Percentiles rank a stretch among this genome's conserved stretches.
phyloP scores from a whole-genome alignment of 2,888 invertebrate genomes.

The Hypsopygia costalis region DNA sequence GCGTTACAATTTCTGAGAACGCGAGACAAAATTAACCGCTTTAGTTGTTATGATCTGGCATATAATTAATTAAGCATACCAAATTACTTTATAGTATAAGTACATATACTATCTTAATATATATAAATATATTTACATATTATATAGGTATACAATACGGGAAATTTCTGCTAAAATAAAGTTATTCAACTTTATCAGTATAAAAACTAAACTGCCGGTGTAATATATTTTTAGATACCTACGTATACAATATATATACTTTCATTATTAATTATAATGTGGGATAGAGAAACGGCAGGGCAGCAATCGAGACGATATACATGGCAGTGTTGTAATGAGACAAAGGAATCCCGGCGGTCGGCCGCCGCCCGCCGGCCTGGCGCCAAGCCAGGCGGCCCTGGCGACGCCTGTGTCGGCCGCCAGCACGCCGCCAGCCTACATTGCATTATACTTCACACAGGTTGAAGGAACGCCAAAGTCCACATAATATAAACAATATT shows the following conservation, averaged over 20 bases:
- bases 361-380: slow-evolving; percentile 78
- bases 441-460: slow-evolving; percentile 16
- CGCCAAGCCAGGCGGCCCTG: slow-evolving; percentile 78
- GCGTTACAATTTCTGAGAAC: slow-evolving; percentile 79
- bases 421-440: slow-evolving; percentile 54
- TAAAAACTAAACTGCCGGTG: no score
- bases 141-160: no score
- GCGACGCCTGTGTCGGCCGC: slow-evolving; percentile 70
- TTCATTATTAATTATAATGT: background rate
- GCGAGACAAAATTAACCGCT: slow-evolving; percentile 69
- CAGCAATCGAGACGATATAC: slow-evolving; percentile 22
- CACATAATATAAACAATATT: no score
- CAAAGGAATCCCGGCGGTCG: slow-evolving; percentile 77
- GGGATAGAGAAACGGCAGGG: background rate
- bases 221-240: no score
- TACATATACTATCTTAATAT: no score
- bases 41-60: slow-evolving; percentile 58
- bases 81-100: no score
- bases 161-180: no score
- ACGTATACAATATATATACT: no score
- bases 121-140: no score
- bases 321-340: slow-evolving; percentile 60
- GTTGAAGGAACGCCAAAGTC: background rate
- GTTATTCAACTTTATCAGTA: no score
- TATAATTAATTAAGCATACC: slow-evolving; percentile 55